phyloP scores from a whole-genome alignment of 2,888 invertebrate genomes.

The Amitus sp. region DNA sequence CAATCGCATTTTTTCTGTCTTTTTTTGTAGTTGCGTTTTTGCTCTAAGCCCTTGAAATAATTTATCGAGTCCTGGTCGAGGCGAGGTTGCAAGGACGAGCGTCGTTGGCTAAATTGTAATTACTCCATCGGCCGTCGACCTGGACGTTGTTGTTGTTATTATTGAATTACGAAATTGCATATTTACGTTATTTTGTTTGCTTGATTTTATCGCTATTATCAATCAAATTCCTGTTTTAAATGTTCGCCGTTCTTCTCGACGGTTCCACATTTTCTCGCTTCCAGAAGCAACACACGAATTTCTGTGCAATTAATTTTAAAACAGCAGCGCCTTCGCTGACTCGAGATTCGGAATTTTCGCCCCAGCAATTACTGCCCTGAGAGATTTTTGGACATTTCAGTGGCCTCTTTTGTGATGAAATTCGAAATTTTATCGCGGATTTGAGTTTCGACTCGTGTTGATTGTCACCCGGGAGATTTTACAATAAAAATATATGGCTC shows the following conservation, averaged over 20 bases:
- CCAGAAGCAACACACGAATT: neutral
- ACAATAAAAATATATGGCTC: slow-evolving; percentile 1
- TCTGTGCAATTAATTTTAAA: neutral
- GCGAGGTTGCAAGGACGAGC: neutral
- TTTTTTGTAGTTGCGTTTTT: too few relatives aligned
- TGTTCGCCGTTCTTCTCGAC: too few relatives aligned
- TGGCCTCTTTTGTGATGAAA: neutral
- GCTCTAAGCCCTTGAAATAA: too few relatives aligned
- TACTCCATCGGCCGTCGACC: neutral
- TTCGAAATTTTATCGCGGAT: neutral
- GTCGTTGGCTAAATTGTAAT: neutral
- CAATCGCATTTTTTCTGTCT: too few relatives aligned
- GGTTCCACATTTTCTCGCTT: neutral
- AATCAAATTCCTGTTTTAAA: neutral
- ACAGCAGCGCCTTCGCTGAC: neutral
- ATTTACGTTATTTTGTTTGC: slow-evolving; percentile 1
- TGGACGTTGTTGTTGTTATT: neutral
- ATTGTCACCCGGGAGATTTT: neutral
- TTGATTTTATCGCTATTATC: neutral
- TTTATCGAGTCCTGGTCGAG: slow-evolving; percentile 5
- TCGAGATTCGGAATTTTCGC: too few relatives aligned
- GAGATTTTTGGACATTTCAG: too few relatives aligned
- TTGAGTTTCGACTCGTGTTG: neutral
- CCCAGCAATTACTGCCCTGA: too few relatives aligned
- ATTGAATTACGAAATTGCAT: neutral